phyloP scores from a whole-genome alignment of 2,113 vertebrate species.

The Chionomys nivalis region DNA sequence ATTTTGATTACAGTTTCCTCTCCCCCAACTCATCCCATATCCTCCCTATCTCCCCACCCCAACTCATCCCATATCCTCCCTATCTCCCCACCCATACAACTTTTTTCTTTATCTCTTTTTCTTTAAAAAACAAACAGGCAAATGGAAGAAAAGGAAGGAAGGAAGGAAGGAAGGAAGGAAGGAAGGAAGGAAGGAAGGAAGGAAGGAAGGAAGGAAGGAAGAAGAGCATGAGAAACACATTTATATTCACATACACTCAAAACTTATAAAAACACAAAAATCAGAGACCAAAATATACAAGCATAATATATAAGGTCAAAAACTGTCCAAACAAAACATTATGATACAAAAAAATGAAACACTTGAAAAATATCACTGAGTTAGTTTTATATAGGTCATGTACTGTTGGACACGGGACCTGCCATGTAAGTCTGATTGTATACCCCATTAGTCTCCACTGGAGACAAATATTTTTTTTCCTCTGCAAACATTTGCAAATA shows the following conservation, averaged over 20 bases:
- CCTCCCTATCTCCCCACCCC: neutral
- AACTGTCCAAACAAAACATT: neutral
- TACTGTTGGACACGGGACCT: neutral
- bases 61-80: neutral
- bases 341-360: neutral
- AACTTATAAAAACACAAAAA: neutral
- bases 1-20: neutral
- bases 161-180: neutral
- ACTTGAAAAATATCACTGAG: neutral
- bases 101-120: neutral
- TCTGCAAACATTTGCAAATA: neutral
- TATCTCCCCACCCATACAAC: neutral
- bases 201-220: neutral
- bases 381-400: neutral
- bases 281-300: neutral
- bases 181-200: neutral
- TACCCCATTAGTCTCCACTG: neutral
- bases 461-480: neutral
- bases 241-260: neutral
- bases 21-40: neutral
- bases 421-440: neutral
- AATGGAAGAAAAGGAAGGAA: neutral
- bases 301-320: neutral
- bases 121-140: neutral
- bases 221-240: neutral